Base-by-base conservation (phyloP, 2,113 vertebrate genomes). In the Excalfactoria chinensis region DNA sequence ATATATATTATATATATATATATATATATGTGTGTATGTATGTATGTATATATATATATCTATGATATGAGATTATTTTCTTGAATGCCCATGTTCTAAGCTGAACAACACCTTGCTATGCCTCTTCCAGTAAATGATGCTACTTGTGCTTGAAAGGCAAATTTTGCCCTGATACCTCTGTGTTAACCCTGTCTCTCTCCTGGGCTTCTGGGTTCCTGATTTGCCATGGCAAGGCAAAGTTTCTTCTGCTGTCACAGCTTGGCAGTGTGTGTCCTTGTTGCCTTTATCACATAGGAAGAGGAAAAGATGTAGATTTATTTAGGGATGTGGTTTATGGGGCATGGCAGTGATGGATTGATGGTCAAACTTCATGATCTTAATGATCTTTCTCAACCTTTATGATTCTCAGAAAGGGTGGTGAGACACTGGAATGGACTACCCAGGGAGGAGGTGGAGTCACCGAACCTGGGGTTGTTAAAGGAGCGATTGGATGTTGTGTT, bases 211-310 rank as follows among this genome's bases (percentile, higher is more conserved):
- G 2, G 34, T 81, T 90, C 40, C 81, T 75, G 58, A 60, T 81
- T 69, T 59, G 22, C 70, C 67, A 71, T 86, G 60, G 51, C 66
- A 56, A 26, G 37, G 37, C 43, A 46, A 11, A 81, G 56, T 73
- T 53, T 25, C 59, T 71, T 43, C 62, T 56, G 81, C 66, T 78
- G 8, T 14, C 16, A 43, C 20, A 56, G 43, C 64, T 49, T 67
- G 79, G 82, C 35, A 34, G 28, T 2, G 0, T 0, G 0, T 37
- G 32, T 25, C 43, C 62, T 43, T 48, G 25, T n/a, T 60, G 43
- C 35, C 81, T 79, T 79, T 60, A 35, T 84, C 48, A 9, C 32
- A 46, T 0, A 2, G 30, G 26, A 51, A 32, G 18, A 46, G 60
- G 49, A 43, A 64, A 70, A n/a, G 12, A n/a, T 67, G 30, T 15